phyloP scores from a whole-genome alignment of 1,140 invertebrate species.

The Ceratina australensis region DNA sequence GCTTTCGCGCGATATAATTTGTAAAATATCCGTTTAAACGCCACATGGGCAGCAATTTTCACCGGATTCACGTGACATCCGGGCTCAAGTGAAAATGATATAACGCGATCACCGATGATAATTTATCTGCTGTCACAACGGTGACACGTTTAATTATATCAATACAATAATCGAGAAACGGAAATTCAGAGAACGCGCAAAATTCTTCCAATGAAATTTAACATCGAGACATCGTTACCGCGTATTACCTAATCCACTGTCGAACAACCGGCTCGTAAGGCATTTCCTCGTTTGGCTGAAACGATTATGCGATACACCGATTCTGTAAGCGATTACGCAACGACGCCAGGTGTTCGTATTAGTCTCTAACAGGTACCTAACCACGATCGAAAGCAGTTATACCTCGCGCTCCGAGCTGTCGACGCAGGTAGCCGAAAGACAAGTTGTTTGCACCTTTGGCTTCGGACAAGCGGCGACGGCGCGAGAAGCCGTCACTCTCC shows the following conservation, averaged over 20 bases:
- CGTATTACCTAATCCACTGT: background rate
- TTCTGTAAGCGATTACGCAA: background rate
- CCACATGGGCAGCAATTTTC: background rate
- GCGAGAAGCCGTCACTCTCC: constrained; percentile 35
- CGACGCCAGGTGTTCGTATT: constrained; percentile 7
- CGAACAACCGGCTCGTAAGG: background rate
- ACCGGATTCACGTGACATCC: background rate
- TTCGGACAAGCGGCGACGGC: background rate
- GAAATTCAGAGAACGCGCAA: background rate
- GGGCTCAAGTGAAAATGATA: background rate
- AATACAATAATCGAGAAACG: background rate
- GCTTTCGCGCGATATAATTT: background rate
- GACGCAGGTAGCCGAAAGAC: background rate
- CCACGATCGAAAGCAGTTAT: background rate
- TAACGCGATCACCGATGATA: background rate
- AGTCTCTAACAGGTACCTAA: constrained; percentile 8
- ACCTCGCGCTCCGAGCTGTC: background rate
- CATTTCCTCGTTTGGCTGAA: background rate
- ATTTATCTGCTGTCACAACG: background rate
- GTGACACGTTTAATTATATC: background rate
- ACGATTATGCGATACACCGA: background rate
- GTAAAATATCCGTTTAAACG: background rate
- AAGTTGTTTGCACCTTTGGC: constrained; percentile 11
- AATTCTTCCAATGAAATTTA: background rate
- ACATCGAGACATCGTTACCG: background rate